phyloP scores from a whole-genome alignment of 2,113 vertebrate species.

The Acinonyx jubatus region DNA sequence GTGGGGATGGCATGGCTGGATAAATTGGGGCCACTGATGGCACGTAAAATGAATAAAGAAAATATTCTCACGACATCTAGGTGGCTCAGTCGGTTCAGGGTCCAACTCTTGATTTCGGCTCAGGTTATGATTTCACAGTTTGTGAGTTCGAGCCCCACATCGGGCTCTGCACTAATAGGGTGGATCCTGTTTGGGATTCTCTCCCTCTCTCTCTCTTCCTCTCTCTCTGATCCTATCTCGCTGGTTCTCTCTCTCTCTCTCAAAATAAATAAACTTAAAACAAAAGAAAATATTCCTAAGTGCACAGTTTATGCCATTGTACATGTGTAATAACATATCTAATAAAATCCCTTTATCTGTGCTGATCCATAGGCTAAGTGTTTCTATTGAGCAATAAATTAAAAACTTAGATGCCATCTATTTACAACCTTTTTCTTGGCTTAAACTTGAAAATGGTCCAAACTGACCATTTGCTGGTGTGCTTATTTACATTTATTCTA shows the following conservation, averaged over 20 bases:
- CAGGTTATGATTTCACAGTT: too few relatives aligned
- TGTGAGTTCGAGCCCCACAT: too few relatives aligned
- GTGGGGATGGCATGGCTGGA: neutral
- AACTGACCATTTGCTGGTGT: neutral
- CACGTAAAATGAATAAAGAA: neutral
- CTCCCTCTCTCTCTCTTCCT: too few relatives aligned
- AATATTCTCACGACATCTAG: neutral
- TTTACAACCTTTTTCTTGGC: neutral
- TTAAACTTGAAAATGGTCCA: neutral
- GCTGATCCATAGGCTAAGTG: neutral
- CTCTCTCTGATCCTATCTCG: too few relatives aligned
- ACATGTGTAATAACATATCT: neutral
- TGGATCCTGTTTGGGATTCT: too few relatives aligned
- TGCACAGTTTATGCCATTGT: neutral
- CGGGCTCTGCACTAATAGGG: too few relatives aligned
- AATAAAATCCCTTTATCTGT: neutral
- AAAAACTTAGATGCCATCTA: neutral
- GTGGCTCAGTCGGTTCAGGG: too few relatives aligned
- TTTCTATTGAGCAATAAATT: slow-evolving; percentile 28
- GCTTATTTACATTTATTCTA: neutral
- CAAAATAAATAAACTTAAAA: too few relatives aligned
- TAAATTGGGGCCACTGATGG: neutral
- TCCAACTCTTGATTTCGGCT: too few relatives aligned
- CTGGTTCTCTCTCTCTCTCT: too few relatives aligned
- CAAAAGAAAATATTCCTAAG: neutral